These are phyloP conservation scores for Linnaemya vulpina DNA, from an alignment of 2,888 invertebrate species.

Conservation along the genomic window DNA sequence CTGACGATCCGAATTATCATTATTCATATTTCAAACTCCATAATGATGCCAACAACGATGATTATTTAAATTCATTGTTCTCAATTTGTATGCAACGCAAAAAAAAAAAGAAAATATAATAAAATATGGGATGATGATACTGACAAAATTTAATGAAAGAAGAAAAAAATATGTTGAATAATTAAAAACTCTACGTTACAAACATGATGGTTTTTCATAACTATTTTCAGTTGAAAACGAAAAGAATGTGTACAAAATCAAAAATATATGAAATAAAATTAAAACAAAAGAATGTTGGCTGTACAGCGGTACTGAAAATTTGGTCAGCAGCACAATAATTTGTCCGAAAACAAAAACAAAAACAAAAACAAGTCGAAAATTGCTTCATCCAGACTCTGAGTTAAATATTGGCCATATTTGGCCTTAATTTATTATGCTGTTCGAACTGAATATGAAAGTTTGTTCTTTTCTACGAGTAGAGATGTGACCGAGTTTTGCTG, in stretches of 20 bases:
- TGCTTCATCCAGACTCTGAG: conserved; percentile 4
- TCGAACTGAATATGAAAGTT: conserved; percentile 12
- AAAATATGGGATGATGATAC: conserved; percentile 1
- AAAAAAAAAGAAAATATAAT: background rate
- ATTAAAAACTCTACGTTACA: background rate
- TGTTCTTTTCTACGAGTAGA: background rate
- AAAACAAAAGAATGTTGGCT: conserved; percentile 16
- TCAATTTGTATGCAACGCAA: conserved; percentile 30
- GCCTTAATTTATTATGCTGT: conserved; percentile 9
- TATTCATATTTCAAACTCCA: background rate
- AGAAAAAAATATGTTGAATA: conserved; percentile 10
- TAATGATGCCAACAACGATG: conserved; percentile 20
- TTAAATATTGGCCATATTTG: conserved; percentile 29
- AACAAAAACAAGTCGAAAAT: too few species aligned
- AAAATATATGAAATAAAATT: conserved; percentile 6
- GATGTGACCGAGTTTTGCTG: background rate
- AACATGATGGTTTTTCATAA: conserved; percentile 31
- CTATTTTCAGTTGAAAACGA: conserved; percentile 34
- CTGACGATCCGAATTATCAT: background rate
- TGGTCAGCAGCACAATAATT: conserved; percentile 58
- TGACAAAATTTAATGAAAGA: conserved; percentile 5
- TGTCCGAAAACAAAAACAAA: conserved; percentile 17
- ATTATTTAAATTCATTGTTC: conserved; percentile 50
- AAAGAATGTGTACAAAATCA: conserved; percentile 24
- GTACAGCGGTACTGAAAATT: conserved; percentile 16